Base-by-base conservation (phyloP, 2,888 invertebrate genomes). In the Cepaea hortensis region DNA sequence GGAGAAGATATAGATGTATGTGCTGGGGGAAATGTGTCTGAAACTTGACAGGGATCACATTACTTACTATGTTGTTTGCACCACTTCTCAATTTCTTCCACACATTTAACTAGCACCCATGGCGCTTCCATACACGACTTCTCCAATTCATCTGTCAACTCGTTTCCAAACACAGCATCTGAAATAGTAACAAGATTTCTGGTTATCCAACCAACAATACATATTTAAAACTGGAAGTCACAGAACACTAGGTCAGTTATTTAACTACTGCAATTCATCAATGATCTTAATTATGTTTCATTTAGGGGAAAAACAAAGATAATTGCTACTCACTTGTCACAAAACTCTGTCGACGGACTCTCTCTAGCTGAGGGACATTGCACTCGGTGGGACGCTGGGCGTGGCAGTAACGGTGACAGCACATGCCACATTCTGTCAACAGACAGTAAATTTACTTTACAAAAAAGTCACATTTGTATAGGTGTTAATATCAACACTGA, bases 371-470 rank as follows among this genome's bases (percentile, higher is more conserved):
- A 82, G 92, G 92, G 50, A 91, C 90, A 90, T 90, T 93, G 93
- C 96, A 96, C 87, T 95, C 94, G 80, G 96, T 95, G 90, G 96
- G 94, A 88, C 96, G 96, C 87, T 96, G 96, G 75, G 96, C 96
- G 80, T 96, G 95, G 94, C 97, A 97, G 89, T 96, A 96, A 89
- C 96, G 95, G 94, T 97, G 97, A 90, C 96, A 96, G 88, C 96
- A 96, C 91, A 96, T 94, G 86, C 96, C 96, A 94, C 97, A 97
- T 92, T 96, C 96, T 96, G 92, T 55, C 94, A 90, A 72, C 46
- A 87, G 87, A 83, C 48, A 72, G 46, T 48, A 85, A 11, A n/a
- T 84, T 77, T 48, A 35, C 35, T 35, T 35, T 35, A 55, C 11
- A 55, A 55, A 55, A 55, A 55, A 6, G 11, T 6, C 55, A 35